Evolutionary conservation across 2,113 vertebrate genomes (phyloP), one percentile per base, ranked within the genome.

Genomic region (Barbus barbus): DNA sequence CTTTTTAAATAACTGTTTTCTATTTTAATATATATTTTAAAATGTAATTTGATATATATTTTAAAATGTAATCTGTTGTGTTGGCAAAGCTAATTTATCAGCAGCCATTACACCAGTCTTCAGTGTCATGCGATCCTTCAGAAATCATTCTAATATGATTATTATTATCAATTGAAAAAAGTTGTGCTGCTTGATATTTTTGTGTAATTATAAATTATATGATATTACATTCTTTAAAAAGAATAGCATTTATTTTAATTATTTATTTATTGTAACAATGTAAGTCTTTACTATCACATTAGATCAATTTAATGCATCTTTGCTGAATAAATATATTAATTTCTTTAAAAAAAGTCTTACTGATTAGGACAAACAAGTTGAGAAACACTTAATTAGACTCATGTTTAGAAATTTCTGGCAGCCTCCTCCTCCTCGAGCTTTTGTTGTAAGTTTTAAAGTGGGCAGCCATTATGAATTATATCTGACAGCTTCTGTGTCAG

Each of bases 401-500:
- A n/a, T n/a, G n/a, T n/a, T n/a, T n/a, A n/a, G n/a, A n/a, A n/a
- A n/a, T n/a, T n/a, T n/a, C n/a, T n/a, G n/a, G n/a, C n/a, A n/a
- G 51, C 74, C 46, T 18, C 26, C 48, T 61, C 11, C 60, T 22
- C 16, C 72, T 79, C 31, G 24, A 24, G 22, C 31, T 51, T 36
- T 84, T 65, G 18, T 31, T 44, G 63, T 33, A 46, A 28, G n/a
- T 72, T 81, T 58, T 69, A 83, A 53, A 51, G 38, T 33, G 5
- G 3, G 38, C 76, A 48, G 77, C 33, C n/a, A 26, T 60, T 65
- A 73, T 88, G 44, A 82, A 86, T 77, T 80, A 89, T 82, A 56
- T 44, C 71, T 88, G 89, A 90, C 90, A 87, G 86, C 14, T 89
- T 74, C 89, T 84, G 67, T 81, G 71, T 89, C 28, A 13, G 91